phyloP scores from a whole-genome alignment of 1,140 invertebrate species.

The Acyrthosiphon pisum region DNA sequence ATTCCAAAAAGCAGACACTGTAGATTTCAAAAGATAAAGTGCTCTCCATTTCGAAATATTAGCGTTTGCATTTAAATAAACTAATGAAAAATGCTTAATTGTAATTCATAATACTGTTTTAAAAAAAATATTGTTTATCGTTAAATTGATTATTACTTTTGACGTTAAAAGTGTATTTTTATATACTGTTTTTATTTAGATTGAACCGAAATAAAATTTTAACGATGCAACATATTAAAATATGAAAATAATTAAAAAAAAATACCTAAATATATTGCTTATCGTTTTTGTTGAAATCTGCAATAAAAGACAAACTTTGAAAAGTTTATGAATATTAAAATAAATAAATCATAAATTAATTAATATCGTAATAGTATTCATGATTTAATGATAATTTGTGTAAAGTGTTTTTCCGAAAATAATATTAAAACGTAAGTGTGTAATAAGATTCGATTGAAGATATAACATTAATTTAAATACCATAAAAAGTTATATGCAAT shows the following conservation, averaged over 20 bases:
- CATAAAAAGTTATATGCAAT: no score
- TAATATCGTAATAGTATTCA: background rate
- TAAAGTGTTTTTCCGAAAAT: background rate
- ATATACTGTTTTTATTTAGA: background rate
- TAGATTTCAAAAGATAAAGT: background rate
- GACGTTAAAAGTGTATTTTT: background rate
- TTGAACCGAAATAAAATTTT: background rate
- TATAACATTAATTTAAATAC: no score
- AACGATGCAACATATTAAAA: background rate
- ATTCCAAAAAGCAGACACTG: background rate
- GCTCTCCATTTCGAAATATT: background rate
- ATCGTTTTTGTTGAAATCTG: background rate
- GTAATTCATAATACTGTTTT: background rate
- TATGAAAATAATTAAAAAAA: constrained; percentile 10
- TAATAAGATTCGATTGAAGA: background rate
- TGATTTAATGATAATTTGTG: background rate
- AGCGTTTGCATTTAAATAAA: background rate
- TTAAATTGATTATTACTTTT: background rate
- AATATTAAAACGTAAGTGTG: background rate
- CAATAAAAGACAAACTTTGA: background rate
- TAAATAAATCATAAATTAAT: background rate
- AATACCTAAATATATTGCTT: background rate
- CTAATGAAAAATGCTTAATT: background rate
- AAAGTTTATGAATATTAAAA: background rate
- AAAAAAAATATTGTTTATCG: background rate